These are phyloP conservation scores for Berghia stephanieae DNA, from an alignment of 1,140 invertebrate genomes.

Conservation along the genomic window DNA sequence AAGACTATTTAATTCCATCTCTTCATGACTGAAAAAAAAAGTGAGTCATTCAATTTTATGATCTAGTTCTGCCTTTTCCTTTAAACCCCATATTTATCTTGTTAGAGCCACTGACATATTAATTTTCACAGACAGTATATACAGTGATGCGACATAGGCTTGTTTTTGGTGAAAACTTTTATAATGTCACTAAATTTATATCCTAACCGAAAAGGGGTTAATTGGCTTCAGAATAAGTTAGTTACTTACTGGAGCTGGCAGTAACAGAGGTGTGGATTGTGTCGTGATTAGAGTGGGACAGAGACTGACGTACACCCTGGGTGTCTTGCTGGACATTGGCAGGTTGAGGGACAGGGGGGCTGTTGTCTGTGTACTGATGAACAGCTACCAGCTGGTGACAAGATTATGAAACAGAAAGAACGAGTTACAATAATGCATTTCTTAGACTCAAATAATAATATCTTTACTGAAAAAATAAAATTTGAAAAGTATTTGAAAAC, in stretches of 20 bases:
- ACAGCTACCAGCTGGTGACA: slow-evolving; percentile 40
- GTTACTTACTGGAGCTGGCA: slow-evolving; percentile 45
- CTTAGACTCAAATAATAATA: background rate
- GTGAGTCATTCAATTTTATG: too few species aligned
- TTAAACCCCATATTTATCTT: too few species aligned
- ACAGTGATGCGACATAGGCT: too few species aligned
- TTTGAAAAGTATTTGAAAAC: too few species aligned
- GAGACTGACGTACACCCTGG: slow-evolving; percentile 20
- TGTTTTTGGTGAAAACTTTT: too few species aligned
- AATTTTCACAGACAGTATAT: too few species aligned
- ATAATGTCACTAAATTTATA: background rate
- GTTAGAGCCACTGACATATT: too few species aligned
- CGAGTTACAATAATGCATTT: slow-evolving; percentile 20
- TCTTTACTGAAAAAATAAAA: background rate
- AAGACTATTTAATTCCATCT: too few species aligned
- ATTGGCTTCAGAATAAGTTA: too few species aligned
- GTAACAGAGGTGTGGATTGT: slow-evolving; percentile 29
- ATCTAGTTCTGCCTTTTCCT: too few species aligned
- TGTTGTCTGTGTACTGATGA: slow-evolving; percentile 35
- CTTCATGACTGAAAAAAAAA: too few species aligned
- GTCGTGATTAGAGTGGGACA: background rate
- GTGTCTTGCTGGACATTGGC: slow-evolving; percentile 32
- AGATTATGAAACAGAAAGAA: background rate
- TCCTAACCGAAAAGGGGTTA: background rate
- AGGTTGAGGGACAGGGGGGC: slow-evolving; percentile 27